Conservation (phyloP, 2,888 invertebrate species). For the Leptura quadrifasciata region DNA sequence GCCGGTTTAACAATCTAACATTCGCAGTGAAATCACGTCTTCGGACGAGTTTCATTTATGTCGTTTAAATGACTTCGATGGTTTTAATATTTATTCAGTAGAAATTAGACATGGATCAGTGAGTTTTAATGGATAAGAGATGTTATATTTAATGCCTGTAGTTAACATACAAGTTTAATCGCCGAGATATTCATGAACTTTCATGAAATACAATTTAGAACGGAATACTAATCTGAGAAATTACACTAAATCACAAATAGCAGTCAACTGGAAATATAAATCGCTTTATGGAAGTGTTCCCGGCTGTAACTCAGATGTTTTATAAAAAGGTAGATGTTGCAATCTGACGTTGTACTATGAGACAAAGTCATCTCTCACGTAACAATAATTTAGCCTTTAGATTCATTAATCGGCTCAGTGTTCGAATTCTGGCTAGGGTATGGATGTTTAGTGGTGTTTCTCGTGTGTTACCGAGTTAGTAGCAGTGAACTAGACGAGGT, state of each 20-base stretch:
- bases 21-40: constrained; percentile 27
- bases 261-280: too few relatives aligned
- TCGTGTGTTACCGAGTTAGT: too few relatives aligned
- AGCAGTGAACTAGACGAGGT: too few relatives aligned
- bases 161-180: constrained; percentile 3
- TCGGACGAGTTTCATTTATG: constrained; percentile 20
- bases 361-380: too few relatives aligned
- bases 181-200: background rate
- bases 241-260: background rate
- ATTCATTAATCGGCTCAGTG: too few relatives aligned
- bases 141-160: background rate
- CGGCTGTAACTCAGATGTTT: too few relatives aligned
- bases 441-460: too few relatives aligned
- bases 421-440: too few relatives aligned
- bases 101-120: constrained; percentile 18
- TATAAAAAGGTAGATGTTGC: too few relatives aligned
- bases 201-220: background rate
- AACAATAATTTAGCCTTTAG: too few relatives aligned
- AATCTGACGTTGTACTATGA: too few relatives aligned
- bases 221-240: background rate
- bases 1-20: constrained; percentile 18
- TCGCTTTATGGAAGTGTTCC: too few relatives aligned
- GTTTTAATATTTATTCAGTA: constrained; percentile 25
- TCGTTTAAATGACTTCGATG: constrained; percentile 17
- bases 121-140: constrained; percentile 19